Percentiles rank a stretch among this genome's conserved stretches.
Conservation (phyloP, 2,113 vertebrate species). For the Mustela nigripes region DNA sequence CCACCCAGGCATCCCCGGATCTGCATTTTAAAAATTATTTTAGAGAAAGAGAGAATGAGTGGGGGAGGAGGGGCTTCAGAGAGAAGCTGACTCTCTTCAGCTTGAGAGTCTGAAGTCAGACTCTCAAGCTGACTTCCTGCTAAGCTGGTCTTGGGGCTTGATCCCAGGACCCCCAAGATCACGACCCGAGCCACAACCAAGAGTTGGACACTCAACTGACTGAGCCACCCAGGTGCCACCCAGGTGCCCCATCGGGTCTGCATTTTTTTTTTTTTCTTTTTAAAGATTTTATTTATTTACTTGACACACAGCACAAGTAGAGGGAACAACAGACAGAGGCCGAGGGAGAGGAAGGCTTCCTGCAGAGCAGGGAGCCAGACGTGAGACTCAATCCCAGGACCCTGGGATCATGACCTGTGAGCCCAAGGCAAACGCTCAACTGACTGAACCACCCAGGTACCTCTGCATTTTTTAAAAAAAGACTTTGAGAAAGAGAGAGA, state of each 20-base stretch:
- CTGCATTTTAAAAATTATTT: background rate
- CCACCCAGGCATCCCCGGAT: background rate
- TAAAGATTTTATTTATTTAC: too few relatives aligned
- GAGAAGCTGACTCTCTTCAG: too few relatives aligned
- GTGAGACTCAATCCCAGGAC: fast-evolving
- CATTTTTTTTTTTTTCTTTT: background rate
- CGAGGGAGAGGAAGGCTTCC: background rate
- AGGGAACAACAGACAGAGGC: too few relatives aligned
- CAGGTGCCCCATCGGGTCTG: background rate
- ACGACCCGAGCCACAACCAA: background rate
- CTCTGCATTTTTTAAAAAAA: background rate
- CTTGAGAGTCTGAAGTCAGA: background rate
- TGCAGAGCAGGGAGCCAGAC: background rate
- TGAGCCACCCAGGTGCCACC: background rate
- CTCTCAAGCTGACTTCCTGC: background rate
- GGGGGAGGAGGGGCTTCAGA: background rate
- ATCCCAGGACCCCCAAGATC: background rate
- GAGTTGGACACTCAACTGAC: background rate
- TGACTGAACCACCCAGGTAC: background rate
- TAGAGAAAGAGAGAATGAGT: background rate
- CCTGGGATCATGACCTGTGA: background rate
- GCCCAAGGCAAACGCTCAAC: background rate
- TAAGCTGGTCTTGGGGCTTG: background rate
- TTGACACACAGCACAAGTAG: too few relatives aligned
- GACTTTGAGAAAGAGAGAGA: background rate